Conservation (phyloP, 1,140 invertebrate genomes). For the Orius laevigatus region DNA sequence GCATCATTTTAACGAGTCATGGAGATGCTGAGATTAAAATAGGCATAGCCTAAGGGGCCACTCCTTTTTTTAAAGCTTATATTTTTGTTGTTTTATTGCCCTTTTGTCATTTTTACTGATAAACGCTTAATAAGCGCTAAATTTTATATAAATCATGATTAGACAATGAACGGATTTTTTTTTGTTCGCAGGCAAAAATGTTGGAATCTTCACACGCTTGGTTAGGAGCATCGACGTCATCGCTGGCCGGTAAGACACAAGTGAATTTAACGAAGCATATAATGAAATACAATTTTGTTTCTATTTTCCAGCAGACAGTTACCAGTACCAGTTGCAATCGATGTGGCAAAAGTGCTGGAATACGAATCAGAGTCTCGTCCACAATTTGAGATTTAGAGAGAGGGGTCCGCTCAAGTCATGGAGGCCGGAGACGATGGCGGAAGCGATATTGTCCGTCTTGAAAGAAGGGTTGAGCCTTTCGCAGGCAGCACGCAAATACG, state of each 20-base stretch:
- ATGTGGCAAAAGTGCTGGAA: conserved; percentile 93
- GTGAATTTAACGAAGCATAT: not conserved
- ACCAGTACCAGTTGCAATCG: conserved; percentile 81
- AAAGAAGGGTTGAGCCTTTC: conserved; percentile 77
- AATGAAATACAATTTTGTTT: conserved; percentile 1
- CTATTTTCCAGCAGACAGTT: conserved; percentile 58
- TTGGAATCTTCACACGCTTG: conserved; percentile 77
- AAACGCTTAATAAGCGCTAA: not conserved
- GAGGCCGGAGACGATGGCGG: conserved; percentile 85
- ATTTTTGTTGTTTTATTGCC: conserved; percentile 2
- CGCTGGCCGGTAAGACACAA: conserved; percentile 63
- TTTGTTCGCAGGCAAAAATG: conserved; percentile 68
- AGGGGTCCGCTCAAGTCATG: conserved; percentile 80
- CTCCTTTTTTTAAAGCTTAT: not conserved
- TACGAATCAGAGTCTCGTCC: conserved; percentile 70
- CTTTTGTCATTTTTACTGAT: not conserved
- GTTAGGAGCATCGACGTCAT: conserved; percentile 69
- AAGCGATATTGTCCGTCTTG: conserved; percentile 78
- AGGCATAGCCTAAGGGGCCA: not conserved
- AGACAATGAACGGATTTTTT: conserved; percentile 21
- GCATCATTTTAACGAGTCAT: too few relatives aligned
- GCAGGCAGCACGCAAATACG: conserved; percentile 78
- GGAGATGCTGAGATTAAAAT: not conserved
- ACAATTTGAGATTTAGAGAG: conserved; percentile 78
- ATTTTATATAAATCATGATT: not conserved